Evolutionary conservation across 1,140 invertebrate genomes (phyloP).

Genomic region (Pseudomyrmex pallidus): DNA sequence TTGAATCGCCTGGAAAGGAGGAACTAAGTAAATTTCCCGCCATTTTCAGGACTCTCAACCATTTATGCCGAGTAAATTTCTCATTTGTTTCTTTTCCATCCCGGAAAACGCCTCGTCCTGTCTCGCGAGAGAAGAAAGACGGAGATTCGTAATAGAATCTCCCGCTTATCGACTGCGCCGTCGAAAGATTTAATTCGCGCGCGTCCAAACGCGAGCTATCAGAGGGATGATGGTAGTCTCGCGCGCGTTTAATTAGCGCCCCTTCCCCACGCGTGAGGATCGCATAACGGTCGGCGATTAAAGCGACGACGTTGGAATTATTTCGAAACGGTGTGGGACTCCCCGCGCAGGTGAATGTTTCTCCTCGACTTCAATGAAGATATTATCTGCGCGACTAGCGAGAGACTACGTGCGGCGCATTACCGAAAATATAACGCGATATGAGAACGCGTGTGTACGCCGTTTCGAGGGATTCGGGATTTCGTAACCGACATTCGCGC

Average conservation of each 20-base stretch:
- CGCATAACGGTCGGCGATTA: conserved; percentile 46
- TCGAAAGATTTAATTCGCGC: conserved; percentile 57
- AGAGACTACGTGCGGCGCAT: conserved; percentile 42
- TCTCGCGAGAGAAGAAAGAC: conserved; percentile 18
- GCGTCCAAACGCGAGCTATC: conserved; percentile 50
- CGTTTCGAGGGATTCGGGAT: background rate
- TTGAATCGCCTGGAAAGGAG: conserved; percentile 67
- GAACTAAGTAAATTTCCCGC: conserved; percentile 73
- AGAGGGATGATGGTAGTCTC: background rate
- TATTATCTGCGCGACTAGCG: conserved; percentile 22
- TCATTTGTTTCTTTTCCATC: conserved; percentile 73
- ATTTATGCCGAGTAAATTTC: conserved; percentile 73
- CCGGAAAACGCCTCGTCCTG: conserved; percentile 23
- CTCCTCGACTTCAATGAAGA: conserved; percentile 27
- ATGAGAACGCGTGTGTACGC: background rate
- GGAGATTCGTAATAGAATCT: conserved; percentile 60
- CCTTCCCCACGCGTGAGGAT: background rate
- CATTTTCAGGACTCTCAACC: conserved; percentile 67
- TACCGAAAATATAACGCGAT: conserved; percentile 25
- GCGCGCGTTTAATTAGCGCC: conserved; percentile 58
- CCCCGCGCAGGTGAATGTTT: background rate
- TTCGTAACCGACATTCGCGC: background rate
- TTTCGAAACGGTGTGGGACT: conserved; percentile 26
- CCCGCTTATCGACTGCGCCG: conserved; percentile 61
- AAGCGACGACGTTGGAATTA: conserved; percentile 44